These are phyloP conservation scores for Frankliniella fusca DNA, from an alignment of 2,888 invertebrate species.

Conservation along the genomic window DNA sequence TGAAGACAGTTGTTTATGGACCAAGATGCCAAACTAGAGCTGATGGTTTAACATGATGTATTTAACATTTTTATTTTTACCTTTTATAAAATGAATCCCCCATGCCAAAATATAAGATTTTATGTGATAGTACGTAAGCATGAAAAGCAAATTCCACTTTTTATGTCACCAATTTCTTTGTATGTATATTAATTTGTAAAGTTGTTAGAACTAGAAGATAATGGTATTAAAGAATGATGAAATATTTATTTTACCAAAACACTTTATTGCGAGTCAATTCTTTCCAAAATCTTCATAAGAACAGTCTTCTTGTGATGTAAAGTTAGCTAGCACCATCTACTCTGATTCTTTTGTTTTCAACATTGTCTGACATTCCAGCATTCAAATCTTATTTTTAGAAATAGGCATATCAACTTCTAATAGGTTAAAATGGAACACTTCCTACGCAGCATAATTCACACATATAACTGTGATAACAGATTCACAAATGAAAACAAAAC, in stretches of 20 bases:
- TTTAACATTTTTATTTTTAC: constrained; percentile 12
- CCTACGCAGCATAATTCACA: too few relatives aligned
- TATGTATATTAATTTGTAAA: not conserved
- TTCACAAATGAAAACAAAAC: too few relatives aligned
- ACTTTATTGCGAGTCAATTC: too few relatives aligned
- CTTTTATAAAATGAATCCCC: constrained; percentile 17
- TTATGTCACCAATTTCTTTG: constrained; percentile 2
- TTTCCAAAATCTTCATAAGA: too few relatives aligned
- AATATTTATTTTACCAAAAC: not conserved
- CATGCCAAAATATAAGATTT: constrained; percentile 17
- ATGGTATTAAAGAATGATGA: not conserved
- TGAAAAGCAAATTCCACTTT: constrained; percentile 20
- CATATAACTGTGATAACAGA: too few relatives aligned
- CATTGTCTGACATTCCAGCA: too few relatives aligned
- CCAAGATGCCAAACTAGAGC: constrained; percentile 11
- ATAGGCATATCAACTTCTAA: too few relatives aligned
- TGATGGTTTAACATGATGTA: constrained; percentile 16
- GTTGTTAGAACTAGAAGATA: not conserved
- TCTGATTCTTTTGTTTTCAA: too few relatives aligned
- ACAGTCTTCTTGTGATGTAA: too few relatives aligned
- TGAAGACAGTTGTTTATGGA: not conserved
- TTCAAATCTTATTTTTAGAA: too few relatives aligned
- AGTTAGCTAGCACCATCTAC: too few relatives aligned
- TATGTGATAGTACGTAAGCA: not conserved
- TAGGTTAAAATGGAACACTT: too few relatives aligned